A percentile compares a stretch with the other conserved stretches of the same genome.
Evolutionary conservation across 1,140 invertebrate genomes (phyloP).

Genomic region (Drosophila grimshawi): DNA sequence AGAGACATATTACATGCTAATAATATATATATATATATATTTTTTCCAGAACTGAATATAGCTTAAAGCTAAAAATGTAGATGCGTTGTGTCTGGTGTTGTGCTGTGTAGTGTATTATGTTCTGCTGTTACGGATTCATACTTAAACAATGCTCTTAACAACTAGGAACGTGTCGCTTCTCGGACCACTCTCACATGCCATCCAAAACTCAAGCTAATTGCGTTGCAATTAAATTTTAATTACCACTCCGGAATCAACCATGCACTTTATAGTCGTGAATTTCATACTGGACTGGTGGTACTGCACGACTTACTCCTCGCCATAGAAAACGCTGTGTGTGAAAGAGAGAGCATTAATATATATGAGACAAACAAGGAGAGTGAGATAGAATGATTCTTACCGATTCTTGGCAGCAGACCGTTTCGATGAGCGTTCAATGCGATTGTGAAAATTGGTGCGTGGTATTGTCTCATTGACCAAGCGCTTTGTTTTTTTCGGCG

Average conservation of each 20-base stretch:
- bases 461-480: conserved; percentile 86
- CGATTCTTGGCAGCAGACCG: conserved; percentile 71
- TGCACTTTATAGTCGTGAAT: conserved; percentile 11
- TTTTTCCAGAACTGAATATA: not conserved
- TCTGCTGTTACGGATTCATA: not conserved
- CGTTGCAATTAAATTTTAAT: conserved; percentile 8
- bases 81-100: not conserved
- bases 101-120: conserved; percentile 1
- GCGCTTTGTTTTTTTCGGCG: conserved; percentile 88
- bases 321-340: conserved; percentile 58
- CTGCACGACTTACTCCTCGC: conserved; percentile 55
- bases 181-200: not conserved
- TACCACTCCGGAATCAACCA: conserved; percentile 1
- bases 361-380: not conserved
- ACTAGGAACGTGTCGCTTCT: conserved; percentile 3
- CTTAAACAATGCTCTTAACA: conserved; percentile 5
- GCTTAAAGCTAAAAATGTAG: not conserved
- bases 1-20: conserved; percentile 12
- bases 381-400: conserved; percentile 35
- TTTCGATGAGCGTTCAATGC: conserved; percentile 75
- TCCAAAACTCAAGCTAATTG: conserved; percentile 1
- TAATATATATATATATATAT: too few species aligned
- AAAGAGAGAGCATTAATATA: not conserved
- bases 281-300: not conserved
- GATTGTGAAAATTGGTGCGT: conserved; percentile 66